These are phyloP conservation scores for Callaeas wilsoni DNA, from an alignment of 2,113 vertebrate species.

Conservation along the genomic window DNA sequence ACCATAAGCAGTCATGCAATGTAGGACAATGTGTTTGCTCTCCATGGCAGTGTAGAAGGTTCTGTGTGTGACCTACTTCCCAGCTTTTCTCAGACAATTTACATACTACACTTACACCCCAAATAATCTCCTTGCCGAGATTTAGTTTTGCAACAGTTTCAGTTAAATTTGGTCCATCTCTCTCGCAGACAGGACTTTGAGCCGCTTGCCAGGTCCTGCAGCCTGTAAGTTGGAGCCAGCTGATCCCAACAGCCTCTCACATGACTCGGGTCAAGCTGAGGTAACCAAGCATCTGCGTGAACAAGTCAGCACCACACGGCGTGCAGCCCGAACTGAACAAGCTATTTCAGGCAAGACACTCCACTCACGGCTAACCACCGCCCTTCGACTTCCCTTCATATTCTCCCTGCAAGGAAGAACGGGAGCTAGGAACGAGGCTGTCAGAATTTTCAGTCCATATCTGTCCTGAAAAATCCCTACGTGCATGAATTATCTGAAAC, in stretches of 20 bases:
- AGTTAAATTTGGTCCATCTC: neutral
- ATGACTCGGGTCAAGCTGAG: neutral
- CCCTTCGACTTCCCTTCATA: neutral
- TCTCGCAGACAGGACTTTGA: neutral
- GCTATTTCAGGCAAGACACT: neutral
- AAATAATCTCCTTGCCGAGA: neutral
- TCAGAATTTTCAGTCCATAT: rapidly evolving
- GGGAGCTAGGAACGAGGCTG: neutral
- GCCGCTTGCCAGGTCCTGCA: rapidly evolving
- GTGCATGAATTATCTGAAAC: neutral
- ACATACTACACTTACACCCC: neutral
- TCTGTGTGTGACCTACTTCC: neutral
- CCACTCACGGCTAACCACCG: neutral
- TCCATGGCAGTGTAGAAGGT: neutral
- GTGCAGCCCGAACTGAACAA: neutral
- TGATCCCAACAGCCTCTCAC: neutral
- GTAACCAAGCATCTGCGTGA: neutral
- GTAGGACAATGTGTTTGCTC: neutral
- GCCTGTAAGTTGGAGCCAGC: neutral
- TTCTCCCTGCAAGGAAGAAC: rapidly evolving
- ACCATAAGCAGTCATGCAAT: neutral
- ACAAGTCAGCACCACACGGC: neutral
- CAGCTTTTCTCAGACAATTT: neutral
- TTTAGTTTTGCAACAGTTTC: neutral
- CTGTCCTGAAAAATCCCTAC: neutral